Evolutionary conservation across 1,140 invertebrate genomes (phyloP).

Genomic region (Drosophila micromelanica): DNA sequence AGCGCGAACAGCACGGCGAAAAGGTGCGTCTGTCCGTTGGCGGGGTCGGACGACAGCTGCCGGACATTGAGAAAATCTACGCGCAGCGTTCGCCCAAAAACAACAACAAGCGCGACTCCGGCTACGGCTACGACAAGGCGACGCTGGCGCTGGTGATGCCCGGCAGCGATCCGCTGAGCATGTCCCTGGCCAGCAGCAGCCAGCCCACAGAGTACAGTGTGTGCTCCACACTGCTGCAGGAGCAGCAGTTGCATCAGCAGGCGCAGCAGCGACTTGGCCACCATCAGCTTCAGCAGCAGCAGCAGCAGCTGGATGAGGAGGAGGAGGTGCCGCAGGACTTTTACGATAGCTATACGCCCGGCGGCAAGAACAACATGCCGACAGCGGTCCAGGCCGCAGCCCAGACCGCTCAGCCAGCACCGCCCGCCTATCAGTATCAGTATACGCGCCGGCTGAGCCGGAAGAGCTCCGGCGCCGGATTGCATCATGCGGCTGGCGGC

Average conservation of each 20-base stretch:
- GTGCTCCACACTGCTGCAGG: constrained; percentile 58
- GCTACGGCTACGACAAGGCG: constrained; percentile 43
- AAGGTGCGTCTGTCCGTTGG: constrained; percentile 42
- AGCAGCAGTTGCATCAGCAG: constrained; percentile 16
- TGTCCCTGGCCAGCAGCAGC: constrained; percentile 56
- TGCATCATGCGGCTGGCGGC: constrained; percentile 51
- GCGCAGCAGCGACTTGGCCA: constrained; percentile 10
- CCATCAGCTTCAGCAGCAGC: constrained; percentile 5
- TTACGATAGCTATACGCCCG: constrained; percentile 75
- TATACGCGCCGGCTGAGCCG: constrained; percentile 76
- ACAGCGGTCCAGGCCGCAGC: constrained; percentile 7
- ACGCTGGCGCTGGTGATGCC: constrained; percentile 55
- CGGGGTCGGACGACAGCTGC: constrained; percentile 62
- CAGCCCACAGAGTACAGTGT: constrained; percentile 68
- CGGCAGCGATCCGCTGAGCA: constrained; percentile 67
- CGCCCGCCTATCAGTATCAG: constrained; percentile 77
- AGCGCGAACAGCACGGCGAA: constrained; percentile 68
- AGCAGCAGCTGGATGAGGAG: constrained; percentile 42
- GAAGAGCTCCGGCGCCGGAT: constrained; percentile 60
- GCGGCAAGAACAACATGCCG: constrained; percentile 63
- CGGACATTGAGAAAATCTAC: constrained; percentile 78
- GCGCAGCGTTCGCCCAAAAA: constrained; percentile 72
- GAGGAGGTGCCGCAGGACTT: constrained; percentile 79
- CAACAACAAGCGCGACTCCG: constrained; percentile 52
- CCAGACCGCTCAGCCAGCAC: constrained; percentile 23